Evolutionary conservation across 2,888 invertebrate species (phyloP).

Genomic region (Siphonodentalium dalli): DNA sequence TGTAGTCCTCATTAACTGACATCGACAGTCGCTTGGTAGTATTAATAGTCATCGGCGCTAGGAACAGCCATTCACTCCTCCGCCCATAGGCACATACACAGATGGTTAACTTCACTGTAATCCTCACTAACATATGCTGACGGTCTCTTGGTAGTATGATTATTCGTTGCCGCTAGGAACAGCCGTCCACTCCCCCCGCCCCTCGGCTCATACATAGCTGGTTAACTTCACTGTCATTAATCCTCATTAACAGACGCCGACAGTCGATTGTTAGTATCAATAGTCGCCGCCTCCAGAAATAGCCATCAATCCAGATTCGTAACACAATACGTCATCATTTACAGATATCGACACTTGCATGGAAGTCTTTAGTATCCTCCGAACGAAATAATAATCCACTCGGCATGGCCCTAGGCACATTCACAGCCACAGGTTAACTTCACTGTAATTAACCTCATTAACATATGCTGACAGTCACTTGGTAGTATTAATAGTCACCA

Average conservation of each 20-base stretch:
- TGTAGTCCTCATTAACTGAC: conserved; percentile 39
- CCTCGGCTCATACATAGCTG: conserved; percentile 90
- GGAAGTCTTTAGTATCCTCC: conserved; percentile 80
- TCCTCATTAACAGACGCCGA: too few species aligned
- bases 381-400: conserved; percentile 87
- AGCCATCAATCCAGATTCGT: too few species aligned
- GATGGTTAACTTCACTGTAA: conserved; percentile 70
- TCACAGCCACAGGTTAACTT: conserved; percentile 77
- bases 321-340: too few species aligned
- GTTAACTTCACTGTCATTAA: conserved; percentile 44
- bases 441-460: conserved; percentile 34
- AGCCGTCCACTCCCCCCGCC: conserved; percentile 84
- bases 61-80: conserved; percentile 83
- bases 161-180: conserved; percentile 83
- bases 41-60: conserved; percentile 81
- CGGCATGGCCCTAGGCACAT: too few species aligned
- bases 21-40: conserved; percentile 72
- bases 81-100: conserved; percentile 92
- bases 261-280: too few species aligned
- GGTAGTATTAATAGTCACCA: conserved; percentile 81
- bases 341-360: conserved; percentile 65
- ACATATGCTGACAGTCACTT: conserved; percentile 66
- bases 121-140: conserved; percentile 29
- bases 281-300: too few species aligned
- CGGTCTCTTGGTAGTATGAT: conserved; percentile 75